Evolutionary conservation across 2,797 vertebrate species (phyloP), one percentile per base, ranked within the genome.

Genomic region (Geotrypetes seraphini): DNA sequence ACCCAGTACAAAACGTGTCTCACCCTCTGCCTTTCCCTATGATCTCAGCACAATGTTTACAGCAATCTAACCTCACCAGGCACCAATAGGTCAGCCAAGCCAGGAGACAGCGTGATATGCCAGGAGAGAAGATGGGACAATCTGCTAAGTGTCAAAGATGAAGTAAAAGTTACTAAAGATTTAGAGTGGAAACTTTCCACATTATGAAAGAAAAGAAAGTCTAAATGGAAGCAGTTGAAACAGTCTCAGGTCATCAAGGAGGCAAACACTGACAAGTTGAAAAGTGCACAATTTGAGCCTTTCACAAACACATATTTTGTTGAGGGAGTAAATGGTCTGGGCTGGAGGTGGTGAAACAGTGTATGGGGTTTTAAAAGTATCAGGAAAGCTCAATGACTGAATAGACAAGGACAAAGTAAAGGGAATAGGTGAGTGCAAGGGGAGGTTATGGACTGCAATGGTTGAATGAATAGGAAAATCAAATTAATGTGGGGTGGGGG

Each of bases 1-100:
- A 61, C 5, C 43, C 43, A 7, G 56, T 14, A 44, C 74, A 84
- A 73, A 75, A 63, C 72, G 73, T 49, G 47, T 48, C 54, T 61
- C 42, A 52, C 60, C 62, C 66, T 33, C 36, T 29, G 66, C 57
- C 49, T 48, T 52, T 22, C 58, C 50, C 63, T 50, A 6, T 52
- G 72, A 74, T 74, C 62, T 77, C 66, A 46, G 42, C 12, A 52
- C 46, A 25, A 36, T 62, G 66, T 68, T 66, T 70, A 42, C 5
- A 19, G 59, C 73, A 71, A 72, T 79, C 69, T 75, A 31, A 32
- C 52, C 12, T 27, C 60, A 32, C 36, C 73, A 74, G 74, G 54
- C 73, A 39, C 69, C 37, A 28, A 35, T n/a, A 39, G 60, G 62
- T 47, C 66, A 67, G 53, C 49, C 46, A 36, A 57, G 54, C 34